A percentile compares a stretch with the other conserved stretches of the same genome.
Conservation (phyloP, 2,113 vertebrate species). For the Ornithorhynchus anatinus region DNA sequence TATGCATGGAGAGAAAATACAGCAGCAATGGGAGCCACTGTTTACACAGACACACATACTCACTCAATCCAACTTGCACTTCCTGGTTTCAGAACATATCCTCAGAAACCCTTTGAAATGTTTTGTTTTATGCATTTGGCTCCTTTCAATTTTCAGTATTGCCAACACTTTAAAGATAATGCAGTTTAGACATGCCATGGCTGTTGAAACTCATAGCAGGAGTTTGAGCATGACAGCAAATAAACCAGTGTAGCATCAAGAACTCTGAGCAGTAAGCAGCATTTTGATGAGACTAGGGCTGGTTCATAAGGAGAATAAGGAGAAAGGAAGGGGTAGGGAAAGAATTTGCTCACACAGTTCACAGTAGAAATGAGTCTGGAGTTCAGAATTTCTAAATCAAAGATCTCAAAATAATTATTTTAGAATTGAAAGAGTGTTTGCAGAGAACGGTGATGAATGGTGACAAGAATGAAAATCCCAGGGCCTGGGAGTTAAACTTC, state of each 20-base stretch:
- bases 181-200: conserved; percentile 45
- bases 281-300: neutral
- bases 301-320: neutral
- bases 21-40: neutral
- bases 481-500: neutral
- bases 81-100: conserved; percentile 25
- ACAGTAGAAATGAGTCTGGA: neutral
- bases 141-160: conserved; percentile 13
- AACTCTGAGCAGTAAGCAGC: conserved; percentile 12
- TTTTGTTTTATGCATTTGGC: conserved; percentile 49
- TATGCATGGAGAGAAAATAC: neutral
- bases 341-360: neutral
- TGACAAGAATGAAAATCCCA: neutral
- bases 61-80: neutral
- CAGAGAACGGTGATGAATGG: neutral
- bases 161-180: conserved; percentile 48
- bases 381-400: conserved; percentile 2
- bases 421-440: neutral
- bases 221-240: neutral
- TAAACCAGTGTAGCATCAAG: neutral
- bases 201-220: conserved; percentile 19
- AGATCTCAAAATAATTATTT: neutral
- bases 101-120: conserved; percentile 47
- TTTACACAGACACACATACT: too few species aligned
- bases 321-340: conserved; percentile 22